A percentile compares a stretch with the other conserved stretches of the same genome.
phyloP scores from a whole-genome alignment of 2,797 vertebrate species.

The Alauda arvensis region DNA sequence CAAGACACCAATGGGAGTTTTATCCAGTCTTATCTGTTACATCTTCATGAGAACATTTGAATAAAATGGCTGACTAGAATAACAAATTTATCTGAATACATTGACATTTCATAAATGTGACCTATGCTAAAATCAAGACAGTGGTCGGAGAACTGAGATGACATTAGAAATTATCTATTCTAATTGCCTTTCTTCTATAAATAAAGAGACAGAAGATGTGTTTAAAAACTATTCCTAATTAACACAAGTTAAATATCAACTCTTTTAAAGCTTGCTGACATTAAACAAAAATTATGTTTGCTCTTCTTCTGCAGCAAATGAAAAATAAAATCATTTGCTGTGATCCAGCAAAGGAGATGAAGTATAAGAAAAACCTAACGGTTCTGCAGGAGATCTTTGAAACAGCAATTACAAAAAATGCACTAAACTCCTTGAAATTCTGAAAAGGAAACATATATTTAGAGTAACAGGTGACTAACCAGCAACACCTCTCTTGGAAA shows the following conservation, averaged over 20 bases:
- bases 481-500: background rate
- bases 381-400: background rate
- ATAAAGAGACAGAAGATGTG: background rate
- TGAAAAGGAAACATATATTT: background rate
- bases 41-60: constrained; percentile 27
- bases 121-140: constrained; percentile 25
- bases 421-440: background rate
- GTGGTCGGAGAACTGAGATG: background rate
- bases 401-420: background rate
- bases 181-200: constrained; percentile 15
- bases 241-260: background rate
- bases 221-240: constrained; percentile 5
- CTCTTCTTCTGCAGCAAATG: background rate
- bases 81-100: constrained; percentile 17
- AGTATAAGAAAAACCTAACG: background rate
- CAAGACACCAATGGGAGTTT: background rate
- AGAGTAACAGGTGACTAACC: background rate
- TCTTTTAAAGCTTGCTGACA: background rate
- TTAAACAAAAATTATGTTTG: constrained; percentile 7
- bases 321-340: background rate
- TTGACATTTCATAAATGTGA: constrained; percentile 44
- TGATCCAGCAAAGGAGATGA: background rate
- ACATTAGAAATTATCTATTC: background rate
- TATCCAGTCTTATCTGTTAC: background rate
- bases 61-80: constrained; percentile 12